A percentile compares a stretch with the other conserved stretches of the same genome.
phyloP scores from a whole-genome alignment of 2,113 vertebrate species.

The Phasianus colchicus region DNA sequence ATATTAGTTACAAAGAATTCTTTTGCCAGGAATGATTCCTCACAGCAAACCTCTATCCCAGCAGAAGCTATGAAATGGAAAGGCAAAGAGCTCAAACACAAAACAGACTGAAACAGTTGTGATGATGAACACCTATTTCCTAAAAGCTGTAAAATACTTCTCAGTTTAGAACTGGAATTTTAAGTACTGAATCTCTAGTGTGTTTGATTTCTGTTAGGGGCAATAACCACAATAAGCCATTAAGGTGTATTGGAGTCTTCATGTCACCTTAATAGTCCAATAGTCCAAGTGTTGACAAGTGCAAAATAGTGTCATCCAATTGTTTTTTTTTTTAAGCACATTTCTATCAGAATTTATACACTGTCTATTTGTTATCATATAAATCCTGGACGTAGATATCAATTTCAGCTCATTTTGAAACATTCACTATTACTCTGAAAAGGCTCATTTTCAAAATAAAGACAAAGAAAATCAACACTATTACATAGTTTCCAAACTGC shows the following conservation, averaged over 20 bases:
- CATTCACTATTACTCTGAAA: background rate
- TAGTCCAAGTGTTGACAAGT: background rate
- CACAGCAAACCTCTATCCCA: background rate
- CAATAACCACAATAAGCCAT: background rate
- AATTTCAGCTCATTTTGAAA: background rate
- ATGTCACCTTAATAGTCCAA: background rate
- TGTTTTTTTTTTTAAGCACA: background rate
- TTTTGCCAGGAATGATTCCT: background rate
- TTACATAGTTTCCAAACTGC: background rate
- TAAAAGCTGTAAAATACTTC: background rate
- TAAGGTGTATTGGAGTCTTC: background rate
- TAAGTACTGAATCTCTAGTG: background rate
- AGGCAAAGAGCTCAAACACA: background rate
- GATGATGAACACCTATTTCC: background rate
- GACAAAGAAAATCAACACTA: background rate
- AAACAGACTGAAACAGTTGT: background rate
- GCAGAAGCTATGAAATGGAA: background rate
- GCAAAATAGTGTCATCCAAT: background rate
- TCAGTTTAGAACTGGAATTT: background rate
- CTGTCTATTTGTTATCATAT: background rate
- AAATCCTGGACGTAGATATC: background rate
- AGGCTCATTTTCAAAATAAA: background rate
- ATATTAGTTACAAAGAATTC: background rate
- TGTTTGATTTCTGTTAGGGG: background rate
- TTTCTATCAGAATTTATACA: background rate